Evolutionary conservation across 2,113 vertebrate species (phyloP), one percentile per base, ranked within the genome.

Genomic region (Phyllopteryx taeniolatus): DNA sequence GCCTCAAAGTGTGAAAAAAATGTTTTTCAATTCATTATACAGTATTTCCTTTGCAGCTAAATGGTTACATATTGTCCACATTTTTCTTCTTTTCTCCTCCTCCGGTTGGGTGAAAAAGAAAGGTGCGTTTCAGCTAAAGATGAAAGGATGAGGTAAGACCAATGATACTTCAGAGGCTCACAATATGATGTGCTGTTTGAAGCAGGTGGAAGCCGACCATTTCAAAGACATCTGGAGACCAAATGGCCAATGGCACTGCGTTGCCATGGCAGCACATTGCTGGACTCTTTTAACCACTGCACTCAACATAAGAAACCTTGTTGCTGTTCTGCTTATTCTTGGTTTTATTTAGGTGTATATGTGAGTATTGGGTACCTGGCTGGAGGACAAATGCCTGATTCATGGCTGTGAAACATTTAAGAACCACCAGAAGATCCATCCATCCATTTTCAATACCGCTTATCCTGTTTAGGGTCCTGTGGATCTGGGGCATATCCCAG

Each of bases 191-290:
- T 79, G 46, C 72, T 64, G 88, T 91, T 91, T 90, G 88, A 91
- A 89, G 86, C 86, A 3, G 39, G 80, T 57, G 81, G 74, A 84
- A 80, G 83, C n/a, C 1, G 71, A 90, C 84, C 67, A 72, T 88
- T 90, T 89, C 85, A 89, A 88, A 90, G 87, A 89, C 87, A 85
- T 88, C 81, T 85, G 83, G 75, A 88, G 77, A 81, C 74, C 83
- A 7, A 77, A 79, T 79, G 83, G 80, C 81, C 81, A 72, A 67
- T 78, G 75, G 79, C 81, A 74, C 71, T 43, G 65, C 3, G 89
- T 90, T 91, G 56, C 87, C 85, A 88, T 90, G 88, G 87, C 70
- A 90, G 77, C 89, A 72, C 67, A 70, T 43, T 74, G 71, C 69
- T 81, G 81, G 78, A 68, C 73, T 69, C 75, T 68, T 22, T 66